Evolutionary conservation across 2,888 invertebrate genomes (phyloP).

Genomic region (Apotomis turbidana): DNA sequence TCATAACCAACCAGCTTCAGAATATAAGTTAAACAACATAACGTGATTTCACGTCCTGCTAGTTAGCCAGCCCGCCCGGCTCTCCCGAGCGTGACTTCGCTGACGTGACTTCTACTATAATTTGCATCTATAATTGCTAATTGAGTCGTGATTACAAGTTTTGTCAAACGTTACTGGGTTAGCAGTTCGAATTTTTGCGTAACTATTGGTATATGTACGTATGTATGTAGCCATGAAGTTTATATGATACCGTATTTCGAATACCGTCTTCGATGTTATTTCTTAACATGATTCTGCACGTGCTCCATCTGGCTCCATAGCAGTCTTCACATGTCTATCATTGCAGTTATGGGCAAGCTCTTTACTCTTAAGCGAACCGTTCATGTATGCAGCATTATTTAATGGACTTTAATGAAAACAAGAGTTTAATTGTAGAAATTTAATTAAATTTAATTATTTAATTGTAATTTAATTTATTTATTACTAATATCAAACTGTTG

Average conservation of each 20-base stretch:
- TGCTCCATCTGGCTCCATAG: not conserved
- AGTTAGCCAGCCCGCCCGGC: not conserved
- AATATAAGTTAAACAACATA: not conserved
- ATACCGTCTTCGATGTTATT: not conserved
- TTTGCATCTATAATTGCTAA: not conserved
- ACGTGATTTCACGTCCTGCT: not conserved
- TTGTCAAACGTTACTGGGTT: not conserved
- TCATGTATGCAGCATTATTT: too few relatives aligned
- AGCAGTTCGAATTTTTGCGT: not conserved
- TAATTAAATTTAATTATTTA: too few relatives aligned
- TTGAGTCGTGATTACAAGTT: not conserved
- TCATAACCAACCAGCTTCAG: not conserved
- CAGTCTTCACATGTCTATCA: too few relatives aligned
- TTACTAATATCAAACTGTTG: too few relatives aligned
- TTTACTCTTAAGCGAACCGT: too few relatives aligned
- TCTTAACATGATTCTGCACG: not conserved
- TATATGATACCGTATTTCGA: too few relatives aligned
- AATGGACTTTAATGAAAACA: too few relatives aligned
- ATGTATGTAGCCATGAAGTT: too few relatives aligned
- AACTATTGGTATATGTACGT: not conserved
- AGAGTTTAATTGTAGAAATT: too few relatives aligned
- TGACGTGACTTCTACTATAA: not conserved
- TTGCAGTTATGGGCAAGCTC: too few relatives aligned
- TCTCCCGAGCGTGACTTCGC: conserved; percentile 2
- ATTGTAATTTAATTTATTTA: too few relatives aligned